Conservation (phyloP, 2,797 vertebrate species). For the Urophycis tenuis region DNA sequence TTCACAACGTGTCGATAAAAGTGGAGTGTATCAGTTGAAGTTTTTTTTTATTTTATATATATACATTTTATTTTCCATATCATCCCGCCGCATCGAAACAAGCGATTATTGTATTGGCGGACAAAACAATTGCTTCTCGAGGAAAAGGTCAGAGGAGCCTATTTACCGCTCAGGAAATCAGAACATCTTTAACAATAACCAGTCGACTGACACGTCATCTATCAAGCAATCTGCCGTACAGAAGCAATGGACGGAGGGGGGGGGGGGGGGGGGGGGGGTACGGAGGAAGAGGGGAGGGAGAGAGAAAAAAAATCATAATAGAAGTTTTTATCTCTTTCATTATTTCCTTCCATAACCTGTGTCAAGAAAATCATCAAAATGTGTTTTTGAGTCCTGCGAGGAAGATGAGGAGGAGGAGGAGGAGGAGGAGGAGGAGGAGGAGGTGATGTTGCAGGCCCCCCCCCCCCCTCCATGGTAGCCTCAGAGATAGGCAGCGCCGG, state of each 20-base stretch:
- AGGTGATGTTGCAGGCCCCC: background rate
- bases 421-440: constrained; percentile 29
- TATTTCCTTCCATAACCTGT: constrained; percentile 68
- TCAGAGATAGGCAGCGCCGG: constrained; percentile 56
- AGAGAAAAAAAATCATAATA: constrained; percentile 64
- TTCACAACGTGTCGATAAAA: constrained; percentile 59
- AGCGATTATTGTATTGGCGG: constrained; percentile 39
- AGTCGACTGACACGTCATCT: constrained; percentile 63
- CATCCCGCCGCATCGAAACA: constrained; percentile 41
- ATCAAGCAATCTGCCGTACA: constrained; percentile 64
- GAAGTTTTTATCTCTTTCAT: constrained; percentile 73
- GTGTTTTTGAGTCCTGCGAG: constrained; percentile 56
- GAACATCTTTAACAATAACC: constrained; percentile 58
- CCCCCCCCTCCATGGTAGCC: constrained; percentile 32
- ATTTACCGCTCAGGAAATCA: constrained; percentile 59
- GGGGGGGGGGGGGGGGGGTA: constrained; percentile 11
- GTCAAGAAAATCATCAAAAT: constrained; percentile 72
- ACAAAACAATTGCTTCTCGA: constrained; percentile 58
- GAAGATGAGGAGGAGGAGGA: no score
- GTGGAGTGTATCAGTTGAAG: background rate
- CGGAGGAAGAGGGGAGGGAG: constrained; percentile 15
- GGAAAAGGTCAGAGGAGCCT: constrained; percentile 55
- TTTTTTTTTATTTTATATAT: background rate
- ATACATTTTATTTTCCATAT: constrained; percentile 1
- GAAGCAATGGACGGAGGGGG: constrained; percentile 30